phyloP scores from a whole-genome alignment of 2,797 vertebrate species.

The Chelon auratus region DNA sequence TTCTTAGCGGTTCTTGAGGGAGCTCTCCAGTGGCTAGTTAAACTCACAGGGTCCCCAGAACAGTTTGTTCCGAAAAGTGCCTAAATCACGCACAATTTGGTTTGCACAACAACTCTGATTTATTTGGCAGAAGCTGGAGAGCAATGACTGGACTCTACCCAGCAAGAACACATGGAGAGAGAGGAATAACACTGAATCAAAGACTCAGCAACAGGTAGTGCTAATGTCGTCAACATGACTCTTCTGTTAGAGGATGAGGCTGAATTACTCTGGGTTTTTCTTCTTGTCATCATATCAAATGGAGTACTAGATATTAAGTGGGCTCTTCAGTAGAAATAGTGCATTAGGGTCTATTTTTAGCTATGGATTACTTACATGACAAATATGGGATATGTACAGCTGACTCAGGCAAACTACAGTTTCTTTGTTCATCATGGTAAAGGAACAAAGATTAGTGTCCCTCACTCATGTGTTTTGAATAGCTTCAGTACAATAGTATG shows the following conservation, averaged over 20 bases:
- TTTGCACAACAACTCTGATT: slow-evolving; percentile 13
- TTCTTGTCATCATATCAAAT: background rate
- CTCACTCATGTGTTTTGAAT: too few relatives aligned
- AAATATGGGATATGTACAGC: background rate
- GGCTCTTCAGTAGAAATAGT: background rate
- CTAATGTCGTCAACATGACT: background rate
- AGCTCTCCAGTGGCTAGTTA: too few relatives aligned
- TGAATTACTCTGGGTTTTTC: background rate
- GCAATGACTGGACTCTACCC: slow-evolving; percentile 85
- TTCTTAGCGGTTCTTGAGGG: too few relatives aligned
- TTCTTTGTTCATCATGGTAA: background rate
- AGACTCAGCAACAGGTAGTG: slow-evolving; percentile 88
- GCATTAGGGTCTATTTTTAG: background rate
- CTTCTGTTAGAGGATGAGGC: background rate
- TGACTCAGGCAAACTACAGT: background rate
- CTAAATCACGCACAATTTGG: background rate
- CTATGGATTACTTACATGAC: background rate
- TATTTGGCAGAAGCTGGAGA: slow-evolving; percentile 74
- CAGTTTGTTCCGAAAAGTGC: too few relatives aligned
- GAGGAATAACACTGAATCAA: slow-evolving; percentile 83
- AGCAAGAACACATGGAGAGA: slow-evolving; percentile 87
- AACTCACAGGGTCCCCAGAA: too few relatives aligned
- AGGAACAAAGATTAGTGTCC: background rate
- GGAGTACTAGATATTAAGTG: too few relatives aligned
- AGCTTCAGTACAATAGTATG: too few relatives aligned